Percentiles rank a stretch among this genome's conserved stretches.
Evolutionary conservation across 2,113 vertebrate genomes (phyloP).

Genomic region (Ctenomys sociabilis): DNA sequence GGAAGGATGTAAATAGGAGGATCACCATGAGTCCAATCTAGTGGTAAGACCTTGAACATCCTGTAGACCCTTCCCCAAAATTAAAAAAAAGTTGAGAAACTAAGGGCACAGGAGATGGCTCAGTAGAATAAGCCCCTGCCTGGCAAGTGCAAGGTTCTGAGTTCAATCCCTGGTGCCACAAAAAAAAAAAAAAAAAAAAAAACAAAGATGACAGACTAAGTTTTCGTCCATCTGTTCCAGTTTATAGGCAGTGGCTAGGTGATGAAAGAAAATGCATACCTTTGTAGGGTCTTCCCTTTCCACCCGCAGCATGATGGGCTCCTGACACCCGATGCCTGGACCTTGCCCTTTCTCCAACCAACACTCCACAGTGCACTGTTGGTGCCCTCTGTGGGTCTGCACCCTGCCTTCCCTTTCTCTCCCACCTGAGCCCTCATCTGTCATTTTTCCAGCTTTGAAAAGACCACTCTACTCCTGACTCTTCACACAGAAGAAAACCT

Average conservation of each 20-base stretch:
- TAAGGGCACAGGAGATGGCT: too few relatives aligned
- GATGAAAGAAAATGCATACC: neutral
- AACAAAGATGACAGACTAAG: neutral
- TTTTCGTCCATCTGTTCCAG: neutral
- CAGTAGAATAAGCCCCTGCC: too few relatives aligned
- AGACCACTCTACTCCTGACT: neutral
- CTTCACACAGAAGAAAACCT: conserved; percentile 2
- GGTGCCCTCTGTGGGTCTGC: neutral
- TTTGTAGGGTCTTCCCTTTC: neutral
- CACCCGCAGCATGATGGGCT: neutral
- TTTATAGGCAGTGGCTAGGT: neutral
- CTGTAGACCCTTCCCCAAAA: too few relatives aligned
- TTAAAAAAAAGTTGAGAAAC: too few relatives aligned
- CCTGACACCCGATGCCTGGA: neutral
- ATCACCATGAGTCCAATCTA: too few relatives aligned
- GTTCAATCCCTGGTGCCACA: too few relatives aligned
- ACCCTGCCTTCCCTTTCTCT: neutral
- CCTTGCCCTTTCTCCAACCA: neutral
- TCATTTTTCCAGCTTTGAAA: neutral
- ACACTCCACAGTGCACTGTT: too few relatives aligned
- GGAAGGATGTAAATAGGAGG: too few relatives aligned
- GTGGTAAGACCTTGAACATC: too few relatives aligned
- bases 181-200: too few relatives aligned
- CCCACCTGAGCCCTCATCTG: neutral
- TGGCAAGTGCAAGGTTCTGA: too few relatives aligned